Conservation (phyloP, 1,140 invertebrate genomes). For the Asbolus verrucosus region DNA sequence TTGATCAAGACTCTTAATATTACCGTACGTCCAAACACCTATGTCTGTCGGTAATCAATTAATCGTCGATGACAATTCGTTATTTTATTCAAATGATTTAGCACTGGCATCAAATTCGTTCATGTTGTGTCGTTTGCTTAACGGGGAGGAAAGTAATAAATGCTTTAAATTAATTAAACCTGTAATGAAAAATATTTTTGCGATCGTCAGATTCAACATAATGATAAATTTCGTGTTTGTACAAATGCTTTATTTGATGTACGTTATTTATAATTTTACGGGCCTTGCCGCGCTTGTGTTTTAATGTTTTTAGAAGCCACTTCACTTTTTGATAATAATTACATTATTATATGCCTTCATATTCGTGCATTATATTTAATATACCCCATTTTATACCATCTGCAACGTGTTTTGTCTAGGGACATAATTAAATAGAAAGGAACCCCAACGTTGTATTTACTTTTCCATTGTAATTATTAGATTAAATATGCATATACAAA, state of each 20-base stretch:
- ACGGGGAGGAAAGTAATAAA: constrained; percentile 18
- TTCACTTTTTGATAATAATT: constrained; percentile 29
- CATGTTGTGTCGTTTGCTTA: neutral
- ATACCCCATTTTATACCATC: constrained; percentile 14
- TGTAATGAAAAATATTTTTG: constrained; percentile 34
- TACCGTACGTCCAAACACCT: no score
- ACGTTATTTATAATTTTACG: constrained; percentile 19
- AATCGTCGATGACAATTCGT: constrained; percentile 25
- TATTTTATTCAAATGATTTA: constrained; percentile 34
- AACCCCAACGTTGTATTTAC: constrained; percentile 34
- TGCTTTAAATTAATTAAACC: constrained; percentile 29
- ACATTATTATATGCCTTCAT: constrained; percentile 13
- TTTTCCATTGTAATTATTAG: constrained; percentile 44
- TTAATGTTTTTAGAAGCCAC: neutral
- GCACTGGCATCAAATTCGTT: neutral
- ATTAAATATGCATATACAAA: constrained; percentile 47
- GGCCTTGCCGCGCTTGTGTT: no score
- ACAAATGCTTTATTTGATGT: neutral
- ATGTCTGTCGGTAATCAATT: constrained; percentile 7
- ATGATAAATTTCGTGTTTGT: constrained; percentile 18
- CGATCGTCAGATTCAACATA: constrained; percentile 2
- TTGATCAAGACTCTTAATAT: no score
- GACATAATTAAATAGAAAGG: constrained; percentile 41
- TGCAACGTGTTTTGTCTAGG: constrained; percentile 40
- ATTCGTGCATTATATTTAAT: constrained; percentile 25